Conservation (phyloP, 2,113 vertebrate species). For the Myotis brandtii region DNA sequence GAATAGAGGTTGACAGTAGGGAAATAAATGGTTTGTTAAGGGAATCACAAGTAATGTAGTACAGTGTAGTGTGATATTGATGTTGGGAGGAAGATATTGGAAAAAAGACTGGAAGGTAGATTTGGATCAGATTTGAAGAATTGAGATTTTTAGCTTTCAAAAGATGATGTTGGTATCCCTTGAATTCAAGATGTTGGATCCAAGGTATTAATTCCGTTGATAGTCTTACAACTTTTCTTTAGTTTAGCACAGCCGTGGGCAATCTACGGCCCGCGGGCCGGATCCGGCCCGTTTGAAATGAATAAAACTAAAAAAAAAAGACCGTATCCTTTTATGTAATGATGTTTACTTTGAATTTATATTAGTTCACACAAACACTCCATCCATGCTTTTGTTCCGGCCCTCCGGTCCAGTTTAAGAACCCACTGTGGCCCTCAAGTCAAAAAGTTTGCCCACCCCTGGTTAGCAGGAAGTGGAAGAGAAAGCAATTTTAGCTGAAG, state of each 20-base stretch:
- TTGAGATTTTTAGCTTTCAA: constrained; percentile 2
- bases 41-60: not conserved
- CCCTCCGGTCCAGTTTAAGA: too few species aligned
- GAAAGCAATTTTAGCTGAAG: not conserved
- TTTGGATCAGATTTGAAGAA: constrained; percentile 7
- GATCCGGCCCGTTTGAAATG: too few species aligned
- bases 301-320: too few species aligned
- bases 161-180: not conserved
- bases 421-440: too few species aligned
- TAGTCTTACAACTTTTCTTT: constrained; percentile 1
- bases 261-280: too few species aligned
- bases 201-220: not conserved
- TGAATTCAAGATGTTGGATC: not conserved
- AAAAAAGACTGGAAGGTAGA: not conserved
- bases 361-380: too few species aligned
- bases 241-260: not conserved
- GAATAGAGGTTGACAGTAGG: not conserved
- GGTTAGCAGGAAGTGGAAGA: not conserved
- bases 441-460: too few species aligned
- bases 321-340: too few species aligned
- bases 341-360: too few species aligned
- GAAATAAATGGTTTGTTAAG: not conserved
- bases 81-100: not conserved
- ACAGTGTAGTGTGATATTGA: not conserved
- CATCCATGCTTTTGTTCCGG: too few species aligned